These are phyloP conservation scores for Myotis brandtii DNA, from an alignment of 2,113 vertebrate species.

Conservation along the genomic window DNA sequence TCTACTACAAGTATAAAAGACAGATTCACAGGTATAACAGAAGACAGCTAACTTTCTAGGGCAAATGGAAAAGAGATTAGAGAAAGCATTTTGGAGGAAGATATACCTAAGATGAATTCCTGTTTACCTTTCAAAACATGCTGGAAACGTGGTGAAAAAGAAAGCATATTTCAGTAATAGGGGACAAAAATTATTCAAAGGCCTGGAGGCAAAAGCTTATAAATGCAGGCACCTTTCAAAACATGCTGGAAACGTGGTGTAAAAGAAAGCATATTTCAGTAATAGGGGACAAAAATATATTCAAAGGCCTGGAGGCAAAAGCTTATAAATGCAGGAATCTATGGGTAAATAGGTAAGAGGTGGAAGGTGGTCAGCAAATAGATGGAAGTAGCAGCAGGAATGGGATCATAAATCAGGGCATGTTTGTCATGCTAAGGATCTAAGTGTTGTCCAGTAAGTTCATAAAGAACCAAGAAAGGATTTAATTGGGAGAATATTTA, in stretches of 20 bases:
- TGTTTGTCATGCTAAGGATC: neutral
- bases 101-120: neutral
- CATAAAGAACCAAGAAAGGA: neutral
- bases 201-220: neutral
- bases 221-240: neutral
- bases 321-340: neutral
- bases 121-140: neutral
- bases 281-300: neutral
- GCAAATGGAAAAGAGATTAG: neutral
- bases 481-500: neutral
- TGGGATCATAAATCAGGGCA: neutral
- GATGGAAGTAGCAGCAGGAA: neutral
- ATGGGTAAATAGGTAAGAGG: neutral
- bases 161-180: neutral
- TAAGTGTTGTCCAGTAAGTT: neutral
- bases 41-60: neutral
- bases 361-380: neutral
- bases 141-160: neutral
- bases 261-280: neutral
- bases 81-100: neutral
- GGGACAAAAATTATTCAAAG: neutral
- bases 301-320: neutral
- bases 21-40: neutral
- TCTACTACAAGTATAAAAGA: neutral
- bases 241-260: neutral